Evolutionary conservation across 2,797 vertebrate species (phyloP), one percentile per base, ranked within the genome.

Genomic region (Xenentodon cancila): DNA sequence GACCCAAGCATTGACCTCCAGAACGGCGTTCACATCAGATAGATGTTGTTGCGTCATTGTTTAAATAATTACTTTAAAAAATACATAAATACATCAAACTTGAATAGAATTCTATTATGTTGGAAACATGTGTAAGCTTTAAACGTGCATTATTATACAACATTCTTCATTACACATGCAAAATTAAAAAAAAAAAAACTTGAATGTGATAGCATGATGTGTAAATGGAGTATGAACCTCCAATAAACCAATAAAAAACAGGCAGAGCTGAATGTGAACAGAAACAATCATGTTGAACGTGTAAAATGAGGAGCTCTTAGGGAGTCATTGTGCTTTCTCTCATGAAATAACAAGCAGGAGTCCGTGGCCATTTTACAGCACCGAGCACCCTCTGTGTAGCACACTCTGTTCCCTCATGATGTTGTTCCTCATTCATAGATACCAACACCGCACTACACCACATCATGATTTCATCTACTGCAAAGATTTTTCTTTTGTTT

Each of bases 321-420:
- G 5, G 40, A 52, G n/a, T 30, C 48, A 43, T 40, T 59, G 16
- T 59, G 25, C 43, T 47, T 32, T 59, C 12, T 9, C 16, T 22
- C 20, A 25, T 25, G 37, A 9, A 13, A 32, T 21, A 49, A 51
- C n/a, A 43, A 61, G n/a, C n/a, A 51, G 5, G n/a, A 60, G 37
- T 42, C 17, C 30, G 34, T 25, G 32, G 48, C 48, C 59, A 43
- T 51, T 37, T 61, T 37, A 37, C 34, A 37, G 58, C 20, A 49
- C 20, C 30, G 1, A 50, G 12, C 59, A 16, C 37, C 9, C 47
- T 50, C 48, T 60, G 47, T 27, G 17, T 22, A 40, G 58, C 34
- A 43, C 34, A 19, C 11, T 40, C 37, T 40, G 40, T 50, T 43
- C 15, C 37, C 40, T 40, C 46, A 49, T 18, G 12, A 60, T 40